Evolutionary conservation across 2,797 vertebrate species (phyloP).

Genomic region (Borostomias antarcticus): DNA sequence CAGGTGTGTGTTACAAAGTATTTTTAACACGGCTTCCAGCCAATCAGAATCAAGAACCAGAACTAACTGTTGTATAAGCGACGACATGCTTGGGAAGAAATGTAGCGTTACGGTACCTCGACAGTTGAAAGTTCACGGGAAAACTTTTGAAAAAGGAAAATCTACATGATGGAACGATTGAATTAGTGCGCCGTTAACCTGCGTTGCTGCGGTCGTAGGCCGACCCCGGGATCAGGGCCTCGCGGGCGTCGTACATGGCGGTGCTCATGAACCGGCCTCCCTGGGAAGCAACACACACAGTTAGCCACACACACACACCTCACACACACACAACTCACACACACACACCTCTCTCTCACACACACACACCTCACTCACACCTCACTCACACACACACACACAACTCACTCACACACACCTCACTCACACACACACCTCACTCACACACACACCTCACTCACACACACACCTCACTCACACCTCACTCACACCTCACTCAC

Average conservation of each 20-base stretch:
- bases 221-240: constrained; percentile 96
- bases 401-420: not conserved
- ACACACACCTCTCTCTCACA: not conserved
- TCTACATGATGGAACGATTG: not conserved
- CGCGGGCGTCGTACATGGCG: constrained; percentile 97
- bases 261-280: constrained; percentile 98
- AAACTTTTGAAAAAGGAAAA: too few relatives aligned
- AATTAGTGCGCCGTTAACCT: constrained; percentile 69
- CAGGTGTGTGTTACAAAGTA: too few relatives aligned
- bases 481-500: too few relatives aligned
- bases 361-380: too few relatives aligned
- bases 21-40: too few relatives aligned
- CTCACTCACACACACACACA: not conserved
- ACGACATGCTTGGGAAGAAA: too few relatives aligned
- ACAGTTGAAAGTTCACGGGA: too few relatives aligned
- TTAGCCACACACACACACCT: not conserved
- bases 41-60: too few relatives aligned
- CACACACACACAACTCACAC: not conserved
- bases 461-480: too few relatives aligned
- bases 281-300: constrained; percentile 63
- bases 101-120: too few relatives aligned
- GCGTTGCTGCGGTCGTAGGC: constrained; percentile 95
- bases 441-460: not conserved
- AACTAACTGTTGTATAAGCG: too few relatives aligned
- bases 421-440: not conserved